Evolutionary conservation across 37 sponge, comb jelly and placozoan genomes (phyloP).

Genomic region (Bolinopsis microptera): DNA sequence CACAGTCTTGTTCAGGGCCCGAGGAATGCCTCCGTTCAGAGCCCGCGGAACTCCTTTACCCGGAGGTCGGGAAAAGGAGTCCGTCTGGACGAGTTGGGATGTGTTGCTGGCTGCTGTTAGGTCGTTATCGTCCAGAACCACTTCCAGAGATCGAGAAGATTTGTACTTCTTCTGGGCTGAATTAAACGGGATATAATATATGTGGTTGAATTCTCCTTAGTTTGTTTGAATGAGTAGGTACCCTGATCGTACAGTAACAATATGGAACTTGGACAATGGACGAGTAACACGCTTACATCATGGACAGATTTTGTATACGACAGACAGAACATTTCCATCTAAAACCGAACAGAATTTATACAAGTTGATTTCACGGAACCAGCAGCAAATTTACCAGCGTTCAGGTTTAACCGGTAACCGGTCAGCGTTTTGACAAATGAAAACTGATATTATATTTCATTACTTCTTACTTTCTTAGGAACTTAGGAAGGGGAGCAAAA

Average conservation of each 20-base stretch:
- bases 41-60: not conserved
- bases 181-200: not conserved
- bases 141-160: not conserved
- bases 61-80: not conserved
- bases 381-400: too few species aligned
- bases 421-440: too few species aligned
- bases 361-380: not conserved
- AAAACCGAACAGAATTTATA: not conserved
- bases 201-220: too few species aligned
- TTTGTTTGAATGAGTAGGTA: too few species aligned
- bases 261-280: not conserved
- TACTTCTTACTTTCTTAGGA: too few species aligned
- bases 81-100: not conserved
- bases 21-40: too few species aligned
- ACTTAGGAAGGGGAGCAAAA: too few species aligned
- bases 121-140: not conserved
- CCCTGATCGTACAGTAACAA: not conserved
- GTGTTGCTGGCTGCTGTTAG: not conserved
- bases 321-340: not conserved
- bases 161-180: not conserved
- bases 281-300: not conserved
- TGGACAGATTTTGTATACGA: too few species aligned
- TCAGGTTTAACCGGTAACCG: not conserved
- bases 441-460: too few species aligned
- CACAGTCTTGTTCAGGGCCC: not conserved